These are phyloP conservation scores for Macquaria ambigua DNA, from an alignment of 2,113 vertebrate species.

Conservation along the genomic window DNA sequence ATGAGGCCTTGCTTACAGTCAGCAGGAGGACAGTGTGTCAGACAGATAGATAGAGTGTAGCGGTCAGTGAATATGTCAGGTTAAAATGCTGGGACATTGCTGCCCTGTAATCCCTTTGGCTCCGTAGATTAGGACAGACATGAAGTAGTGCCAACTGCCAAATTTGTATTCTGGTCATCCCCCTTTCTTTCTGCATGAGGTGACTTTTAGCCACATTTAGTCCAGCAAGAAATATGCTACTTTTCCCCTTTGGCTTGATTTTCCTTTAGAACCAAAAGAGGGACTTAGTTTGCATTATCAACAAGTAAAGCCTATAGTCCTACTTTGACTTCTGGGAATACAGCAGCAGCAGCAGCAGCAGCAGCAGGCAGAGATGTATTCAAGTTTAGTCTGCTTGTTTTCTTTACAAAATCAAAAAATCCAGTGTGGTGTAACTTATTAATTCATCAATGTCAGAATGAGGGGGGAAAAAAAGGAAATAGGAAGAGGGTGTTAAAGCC, in stretches of 20 bases:
- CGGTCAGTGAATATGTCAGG: slow-evolving; percentile 55
- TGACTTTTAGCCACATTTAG: slow-evolving; percentile 50
- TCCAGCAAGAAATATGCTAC: slow-evolving; percentile 33
- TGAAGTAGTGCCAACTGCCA: slow-evolving; percentile 28
- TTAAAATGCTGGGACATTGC: slow-evolving; percentile 62
- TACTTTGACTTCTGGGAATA: slow-evolving; percentile 9
- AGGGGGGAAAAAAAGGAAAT: not conserved
- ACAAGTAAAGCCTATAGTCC: not conserved
- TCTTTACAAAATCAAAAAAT: not conserved
- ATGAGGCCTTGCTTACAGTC: slow-evolving; percentile 33
- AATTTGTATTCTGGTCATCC: slow-evolving; percentile 62
- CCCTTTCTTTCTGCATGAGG: slow-evolving; percentile 31
- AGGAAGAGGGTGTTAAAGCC: not conserved
- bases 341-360: not conserved
- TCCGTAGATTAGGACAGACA: slow-evolving; percentile 60
- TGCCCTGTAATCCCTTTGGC: slow-evolving; percentile 63
- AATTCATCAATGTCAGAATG: slow-evolving; percentile 21
- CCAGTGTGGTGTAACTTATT: not conserved
- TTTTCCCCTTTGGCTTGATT: no score
- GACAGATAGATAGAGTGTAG: slow-evolving; percentile 34
- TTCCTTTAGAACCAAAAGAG: no score
- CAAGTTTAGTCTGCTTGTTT: slow-evolving; percentile 7
- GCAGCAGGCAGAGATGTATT: not conserved
- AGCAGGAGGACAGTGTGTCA: slow-evolving; percentile 19
- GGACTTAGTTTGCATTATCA: slow-evolving; percentile 21